phyloP scores from a whole-genome alignment of 35 echinoderm and acorn worm species.

The Antedon bifida region DNA sequence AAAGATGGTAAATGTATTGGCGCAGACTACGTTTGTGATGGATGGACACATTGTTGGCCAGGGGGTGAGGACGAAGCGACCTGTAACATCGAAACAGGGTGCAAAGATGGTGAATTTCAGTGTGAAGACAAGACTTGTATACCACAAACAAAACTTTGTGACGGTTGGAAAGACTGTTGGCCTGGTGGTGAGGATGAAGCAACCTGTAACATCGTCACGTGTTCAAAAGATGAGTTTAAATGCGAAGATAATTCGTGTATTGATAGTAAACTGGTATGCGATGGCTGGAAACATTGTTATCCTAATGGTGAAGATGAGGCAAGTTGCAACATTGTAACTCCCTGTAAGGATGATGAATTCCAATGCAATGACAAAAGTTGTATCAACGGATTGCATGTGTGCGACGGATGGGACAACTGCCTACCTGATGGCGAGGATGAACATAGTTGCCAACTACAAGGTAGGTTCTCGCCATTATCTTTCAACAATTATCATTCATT shows the following conservation, averaged over 20 bases:
- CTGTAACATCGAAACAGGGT: slow-evolving; percentile 6
- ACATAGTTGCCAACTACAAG: slow-evolving; percentile 1
- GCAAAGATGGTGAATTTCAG: slow-evolving; percentile 10
- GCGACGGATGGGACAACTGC: slow-evolving; percentile 22
- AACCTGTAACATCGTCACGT: background rate
- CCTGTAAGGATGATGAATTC: slow-evolving; percentile 11
- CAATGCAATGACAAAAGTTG: slow-evolving; percentile 31
- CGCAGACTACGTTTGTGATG: slow-evolving; percentile 17
- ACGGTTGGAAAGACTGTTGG: slow-evolving; percentile 28
- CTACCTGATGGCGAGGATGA: slow-evolving; percentile 27
- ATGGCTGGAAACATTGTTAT: slow-evolving; percentile 26
- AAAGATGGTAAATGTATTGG: slow-evolving; percentile 30
- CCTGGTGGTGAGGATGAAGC: slow-evolving; percentile 28
- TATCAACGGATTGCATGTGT: background rate
- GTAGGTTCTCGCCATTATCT: too few species aligned
- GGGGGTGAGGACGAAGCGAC: slow-evolving; percentile 19
- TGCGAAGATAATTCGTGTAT: slow-evolving; percentile 30
- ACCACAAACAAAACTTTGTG: background rate
- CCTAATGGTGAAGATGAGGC: slow-evolving; percentile 27
- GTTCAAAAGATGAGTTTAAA: slow-evolving; percentile 10
- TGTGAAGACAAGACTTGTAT: slow-evolving; percentile 25
- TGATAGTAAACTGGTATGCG: background rate
- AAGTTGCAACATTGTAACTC: slow-evolving; percentile 6
- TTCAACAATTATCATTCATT: too few species aligned
- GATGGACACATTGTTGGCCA: slow-evolving; percentile 11